Conservation (phyloP, 2,888 invertebrate genomes). For the Opisthograptis luteolata region DNA sequence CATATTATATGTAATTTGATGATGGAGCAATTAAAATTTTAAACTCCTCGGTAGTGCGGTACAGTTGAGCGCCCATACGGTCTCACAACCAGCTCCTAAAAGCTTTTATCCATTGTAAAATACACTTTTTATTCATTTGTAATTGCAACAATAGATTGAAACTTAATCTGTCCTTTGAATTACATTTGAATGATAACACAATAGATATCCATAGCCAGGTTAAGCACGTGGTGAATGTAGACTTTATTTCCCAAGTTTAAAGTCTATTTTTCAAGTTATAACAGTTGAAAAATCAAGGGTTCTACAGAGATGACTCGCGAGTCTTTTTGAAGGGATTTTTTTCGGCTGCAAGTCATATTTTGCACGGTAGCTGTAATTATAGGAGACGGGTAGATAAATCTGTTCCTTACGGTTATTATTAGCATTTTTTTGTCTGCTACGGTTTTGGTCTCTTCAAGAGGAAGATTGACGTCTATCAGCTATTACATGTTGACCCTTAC, state of each 20-base stretch:
- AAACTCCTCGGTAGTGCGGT: too few species aligned
- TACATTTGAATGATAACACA: slow-evolving; percentile 8
- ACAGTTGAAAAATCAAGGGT: not conserved
- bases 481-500: too few species aligned
- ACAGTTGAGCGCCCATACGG: not conserved
- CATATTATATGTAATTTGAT: too few species aligned
- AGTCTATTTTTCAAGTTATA: not conserved
- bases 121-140: slow-evolving; percentile 16
- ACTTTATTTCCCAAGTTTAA: not conserved
- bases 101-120: slow-evolving; percentile 11
- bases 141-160: slow-evolving; percentile 14
- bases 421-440: not conserved
- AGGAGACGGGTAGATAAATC: not conserved
- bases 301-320: not conserved
- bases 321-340: not conserved
- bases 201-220: not conserved
- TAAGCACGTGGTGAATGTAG: not conserved
- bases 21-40: too few species aligned
- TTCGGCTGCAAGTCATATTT: slow-evolving; percentile 34
- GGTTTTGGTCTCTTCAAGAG: too few species aligned
- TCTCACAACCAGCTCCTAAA: not conserved
- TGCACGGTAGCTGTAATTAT: slow-evolving; percentile 38
- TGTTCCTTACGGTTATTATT: not conserved
- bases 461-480: too few species aligned
- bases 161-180: slow-evolving; percentile 18